Base-by-base conservation (phyloP, 2,113 vertebrate species). In the Polypterus bichir region DNA sequence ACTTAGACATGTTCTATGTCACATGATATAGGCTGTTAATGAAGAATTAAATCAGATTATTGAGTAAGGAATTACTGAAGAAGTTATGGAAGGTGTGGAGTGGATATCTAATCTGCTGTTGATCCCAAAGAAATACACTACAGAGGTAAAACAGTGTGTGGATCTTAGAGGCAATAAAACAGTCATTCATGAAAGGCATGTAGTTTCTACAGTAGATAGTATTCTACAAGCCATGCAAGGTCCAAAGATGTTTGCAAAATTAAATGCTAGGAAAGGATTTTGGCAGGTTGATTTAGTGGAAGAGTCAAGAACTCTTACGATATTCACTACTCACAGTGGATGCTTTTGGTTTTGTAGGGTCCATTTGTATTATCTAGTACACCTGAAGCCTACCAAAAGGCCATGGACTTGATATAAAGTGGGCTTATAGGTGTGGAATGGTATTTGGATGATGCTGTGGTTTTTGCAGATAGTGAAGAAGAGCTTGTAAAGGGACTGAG, bases 51-150 rank as follows among this genome's bases (percentile, higher is more conserved):
- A 58, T 44, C 63, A 66, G 44, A 54, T 66, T 48, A 51, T 68
- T 5, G 62, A 68, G 44, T 6, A 64, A 5, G 53, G 54, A 44
- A 61, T 64, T 44, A 68, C 53, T 27, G 62, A 64, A 4, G 59
- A 68, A 61, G 66, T 68, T 7, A 64, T 61, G 61, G 48, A 68
- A 64, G 58, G 62, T 51, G 51, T 59, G 47, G 59, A 68, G n/a
- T n/a, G n/a, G n/a, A n/a, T n/a, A n/a, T n/a, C n/a, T n/a, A n/a
- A n/a, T n/a, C n/a, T n/a, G n/a, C n/a, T n/a, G n/a, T n/a, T n/a
- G n/a, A n/a, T n/a, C n/a, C n/a, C n/a, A n/a, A 70, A 62, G 46
- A 70, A 65, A 53, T n/a, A 59, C 47, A 64, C 49, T 10, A 57
- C 59, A 51, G 60, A 67, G 60, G 47, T 67, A 53, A 67, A 60